Evolutionary conservation across 2,797 vertebrate genomes (phyloP), one percentile per base, ranked within the genome.

Genomic region (Echeneis naucrates): DNA sequence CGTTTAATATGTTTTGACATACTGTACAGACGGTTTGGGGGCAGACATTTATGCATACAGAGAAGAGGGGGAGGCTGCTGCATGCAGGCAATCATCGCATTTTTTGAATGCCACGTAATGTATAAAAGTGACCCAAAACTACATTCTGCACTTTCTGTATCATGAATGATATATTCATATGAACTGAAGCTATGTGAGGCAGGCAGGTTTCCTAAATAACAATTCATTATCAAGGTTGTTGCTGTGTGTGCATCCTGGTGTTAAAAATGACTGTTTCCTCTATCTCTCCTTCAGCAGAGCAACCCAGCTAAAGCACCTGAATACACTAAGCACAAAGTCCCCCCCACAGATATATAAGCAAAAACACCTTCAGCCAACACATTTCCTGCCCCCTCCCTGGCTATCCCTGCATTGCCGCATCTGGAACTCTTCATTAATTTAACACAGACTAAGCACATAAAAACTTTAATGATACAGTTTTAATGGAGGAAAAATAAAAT

Each of bases 341-440:
- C 32, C 2, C 61, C 2, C 24, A 56, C 40, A 69, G 44, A 33
- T 30, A 37, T 38, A 69, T 13, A 53, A 32, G 6, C 51, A 21
- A 62, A 57, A 47, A 42, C 57, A 75, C 69, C 42, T 70, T 63
- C 80, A 71, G 81, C 62, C 26, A 72, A 58, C 66, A 72, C 64
- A 83, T 19, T 30, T 58, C 56, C 44, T 37, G 33, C 58, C 35
- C 40, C 35, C 52, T 37, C 44, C 45, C 66, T 70, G 53, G 60
- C 60, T 62, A 64, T 23, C 67, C 40, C 68, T 47, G 68, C 76
- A 56, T 82, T 65, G 54, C 67, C 81, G 78, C 45, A 74, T 52
- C 55, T 56, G 57, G 8, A 80, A 63, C 67, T 81, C 56, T 79
- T 84, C 72, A 88, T 88, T 85, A 86, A 83, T 62, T 80, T 68